Evolutionary conservation across 92 coral and sea anemone species (phyloP).

Genomic region (Epizoanthus ramosus): DNA sequence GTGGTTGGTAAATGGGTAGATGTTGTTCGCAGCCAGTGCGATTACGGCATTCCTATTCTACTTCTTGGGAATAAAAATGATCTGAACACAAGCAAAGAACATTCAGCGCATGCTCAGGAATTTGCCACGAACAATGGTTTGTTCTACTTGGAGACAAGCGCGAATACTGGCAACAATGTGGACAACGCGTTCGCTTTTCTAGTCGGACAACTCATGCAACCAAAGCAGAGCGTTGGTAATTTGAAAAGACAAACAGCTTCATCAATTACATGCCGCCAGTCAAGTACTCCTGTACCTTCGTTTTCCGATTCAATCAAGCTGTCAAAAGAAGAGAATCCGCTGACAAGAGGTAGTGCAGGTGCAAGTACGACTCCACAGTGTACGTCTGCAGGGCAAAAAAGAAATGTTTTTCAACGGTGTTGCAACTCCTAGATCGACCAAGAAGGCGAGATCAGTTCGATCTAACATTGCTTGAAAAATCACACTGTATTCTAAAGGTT

Average conservation of each 20-base stretch:
- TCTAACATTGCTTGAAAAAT: too few relatives aligned
- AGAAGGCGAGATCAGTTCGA: too few relatives aligned
- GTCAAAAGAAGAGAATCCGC: not conserved
- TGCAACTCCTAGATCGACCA: not conserved
- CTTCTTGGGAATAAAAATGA: constrained; percentile 59
- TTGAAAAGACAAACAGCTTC: not conserved
- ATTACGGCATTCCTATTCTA: constrained; percentile 41
- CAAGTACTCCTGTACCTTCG: not conserved
- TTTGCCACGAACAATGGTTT: constrained; percentile 15
- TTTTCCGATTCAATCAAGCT: not conserved
- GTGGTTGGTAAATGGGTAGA: constrained; percentile 56
- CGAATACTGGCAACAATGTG: constrained; percentile 62
- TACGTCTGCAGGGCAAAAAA: not conserved
- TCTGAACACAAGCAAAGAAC: not conserved
- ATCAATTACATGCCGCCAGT: not conserved
- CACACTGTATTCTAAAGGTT: too few relatives aligned
- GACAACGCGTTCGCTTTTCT: constrained; percentile 69
- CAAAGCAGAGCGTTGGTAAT: constrained; percentile 3
- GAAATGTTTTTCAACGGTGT: not conserved
- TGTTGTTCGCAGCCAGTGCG: constrained; percentile 50
- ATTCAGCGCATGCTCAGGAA: not conserved
- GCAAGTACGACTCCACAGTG: not conserved
- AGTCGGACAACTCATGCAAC: constrained; percentile 55
- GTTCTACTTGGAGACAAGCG: constrained; percentile 78
- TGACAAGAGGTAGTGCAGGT: not conserved